A percentile compares a stretch with the other conserved stretches of the same genome.
These are phyloP conservation scores for Chloroceryle aenea DNA, from an alignment of 2,113 vertebrate genomes.

Conservation along the genomic window DNA sequence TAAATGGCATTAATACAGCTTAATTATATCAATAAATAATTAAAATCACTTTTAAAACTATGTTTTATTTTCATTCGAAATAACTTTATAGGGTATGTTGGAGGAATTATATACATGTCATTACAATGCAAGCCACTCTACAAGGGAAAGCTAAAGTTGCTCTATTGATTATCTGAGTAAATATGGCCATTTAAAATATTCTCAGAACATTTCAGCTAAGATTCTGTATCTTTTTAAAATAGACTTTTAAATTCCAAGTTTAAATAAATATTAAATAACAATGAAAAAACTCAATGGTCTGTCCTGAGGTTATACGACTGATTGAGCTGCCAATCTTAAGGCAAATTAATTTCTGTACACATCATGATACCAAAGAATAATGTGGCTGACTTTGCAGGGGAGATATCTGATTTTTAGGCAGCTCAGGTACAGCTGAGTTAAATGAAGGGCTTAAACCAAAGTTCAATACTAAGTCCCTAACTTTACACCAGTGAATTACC, in stretches of 20 bases:
- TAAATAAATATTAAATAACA: neutral
- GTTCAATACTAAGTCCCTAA: neutral
- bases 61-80: conserved; percentile 64
- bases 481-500: neutral
- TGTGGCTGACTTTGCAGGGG: neutral
- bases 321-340: neutral
- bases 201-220: neutral
- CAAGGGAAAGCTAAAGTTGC: conserved; percentile 20
- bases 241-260: neutral
- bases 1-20: conserved; percentile 46
- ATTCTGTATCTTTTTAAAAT: neutral
- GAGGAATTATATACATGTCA: conserved; percentile 2
- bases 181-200: conserved; percentile 31
- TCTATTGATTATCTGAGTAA: conserved; percentile 36
- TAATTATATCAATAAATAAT: conserved; percentile 59
- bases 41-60: conserved; percentile 49
- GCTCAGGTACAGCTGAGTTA: neutral
- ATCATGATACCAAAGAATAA: neutral
- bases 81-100: conserved; percentile 2
- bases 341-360: neutral
- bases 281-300: neutral
- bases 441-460: neutral
- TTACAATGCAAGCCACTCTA: neutral
- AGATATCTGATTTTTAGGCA: neutral
- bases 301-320: neutral